Evolutionary conservation across 2,113 vertebrate genomes (phyloP), one percentile per base, ranked within the genome.

Genomic region (Limanda limanda): DNA sequence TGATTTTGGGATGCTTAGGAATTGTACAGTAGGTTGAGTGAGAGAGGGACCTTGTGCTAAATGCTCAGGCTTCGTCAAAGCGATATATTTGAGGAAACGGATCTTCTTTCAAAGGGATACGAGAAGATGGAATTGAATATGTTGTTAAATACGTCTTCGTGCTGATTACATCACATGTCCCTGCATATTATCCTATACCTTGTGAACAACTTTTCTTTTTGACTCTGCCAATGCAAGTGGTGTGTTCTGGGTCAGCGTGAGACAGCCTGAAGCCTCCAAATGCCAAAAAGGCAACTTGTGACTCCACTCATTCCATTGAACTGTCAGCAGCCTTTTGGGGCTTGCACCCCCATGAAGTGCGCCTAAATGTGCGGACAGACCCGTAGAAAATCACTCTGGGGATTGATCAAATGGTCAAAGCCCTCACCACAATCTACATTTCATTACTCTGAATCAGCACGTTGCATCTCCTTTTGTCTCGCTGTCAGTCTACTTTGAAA

Each of bases 401-500:
- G 60, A 71, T 68, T 80, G 80, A 87, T 82, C 83, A 72, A 88
- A 86, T 71, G 66, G 71, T 69, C 71, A 21, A 76, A 81, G 81
- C 82, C 66, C 61, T 72, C 2, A 3, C 67, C 37, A 65, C 78
- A 82, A 79, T 85, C 71, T 65, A 63, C 78, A 82, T 82, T 88
- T 88, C 68, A 89, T 90, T 88, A 81, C 80, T 61, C 1, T 31
- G 86, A 88, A 88, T 84, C 86, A 89, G 83, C 67, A 76, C 27
- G 20, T 84, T 70, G 73, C 72, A 77, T 72, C 83, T 56, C 77
- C 58, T 75, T 88, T 74, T 84, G 67, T 80, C 68, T 78, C 71
- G 42, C 70, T 88, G 77, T 77, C 85, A 74, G 68, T 88, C 81
- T 71, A 62, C 87, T 86, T 82, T 89, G 81, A 87, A 89, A 87